phyloP scores from a whole-genome alignment of 2,113 vertebrate genomes.

The Ptychochromis oligacanthus region DNA sequence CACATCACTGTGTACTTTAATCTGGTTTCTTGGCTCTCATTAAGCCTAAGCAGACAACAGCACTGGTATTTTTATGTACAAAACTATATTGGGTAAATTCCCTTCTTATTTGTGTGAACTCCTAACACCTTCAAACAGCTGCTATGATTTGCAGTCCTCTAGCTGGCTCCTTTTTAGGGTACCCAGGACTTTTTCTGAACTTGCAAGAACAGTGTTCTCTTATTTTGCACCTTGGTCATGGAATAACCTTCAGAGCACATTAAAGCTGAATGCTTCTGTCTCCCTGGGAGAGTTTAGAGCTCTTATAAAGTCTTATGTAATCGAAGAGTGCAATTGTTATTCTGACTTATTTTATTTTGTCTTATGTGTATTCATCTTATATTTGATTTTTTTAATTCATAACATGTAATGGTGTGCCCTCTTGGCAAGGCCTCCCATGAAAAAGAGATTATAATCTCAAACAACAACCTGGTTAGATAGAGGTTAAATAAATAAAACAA shows the following conservation, averaged over 20 bases:
- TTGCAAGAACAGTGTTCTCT: too few species aligned
- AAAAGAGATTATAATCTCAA: not conserved
- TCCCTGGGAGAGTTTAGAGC: too few species aligned
- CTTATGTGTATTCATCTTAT: not conserved
- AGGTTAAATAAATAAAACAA: not conserved
- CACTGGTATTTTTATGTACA: not conserved
- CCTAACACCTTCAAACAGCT: too few species aligned
- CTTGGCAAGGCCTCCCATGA: not conserved
- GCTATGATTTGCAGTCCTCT: not conserved
- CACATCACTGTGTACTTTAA: too few species aligned
- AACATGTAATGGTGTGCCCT: not conserved
- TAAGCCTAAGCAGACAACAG: too few species aligned
- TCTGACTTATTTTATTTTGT: too few species aligned
- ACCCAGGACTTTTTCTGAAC: not conserved
- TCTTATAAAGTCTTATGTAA: not conserved
- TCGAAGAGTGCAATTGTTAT: too few species aligned
- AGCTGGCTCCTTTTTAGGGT: not conserved
- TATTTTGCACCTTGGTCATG: not conserved
- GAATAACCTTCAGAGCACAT: too few species aligned
- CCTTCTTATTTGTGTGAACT: too few species aligned
- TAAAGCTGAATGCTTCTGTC: too few species aligned
- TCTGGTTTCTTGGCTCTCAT: too few species aligned
- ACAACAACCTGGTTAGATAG: not conserved
- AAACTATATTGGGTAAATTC: too few species aligned
- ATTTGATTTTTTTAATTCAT: not conserved